Evolutionary conservation across 2,113 vertebrate species (phyloP), one percentile per base, ranked within the genome.

Genomic region (Centrocercus urophasianus): DNA sequence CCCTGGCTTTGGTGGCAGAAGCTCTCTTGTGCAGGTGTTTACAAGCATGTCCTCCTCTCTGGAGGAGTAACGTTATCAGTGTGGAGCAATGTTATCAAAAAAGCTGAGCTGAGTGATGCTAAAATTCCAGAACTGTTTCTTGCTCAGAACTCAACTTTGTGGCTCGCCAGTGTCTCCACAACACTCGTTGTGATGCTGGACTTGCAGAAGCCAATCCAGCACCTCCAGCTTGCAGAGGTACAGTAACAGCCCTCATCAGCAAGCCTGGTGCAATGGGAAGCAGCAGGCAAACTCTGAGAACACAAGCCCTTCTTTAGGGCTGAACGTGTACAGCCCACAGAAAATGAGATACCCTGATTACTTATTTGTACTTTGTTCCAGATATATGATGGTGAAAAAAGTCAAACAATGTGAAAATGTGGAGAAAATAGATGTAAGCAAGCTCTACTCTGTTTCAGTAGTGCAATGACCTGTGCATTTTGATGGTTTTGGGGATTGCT

Each of bases 191-290:
- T 28, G 56, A 17, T 13, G 8, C 12, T 50, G 28, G 34, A 65
- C 32, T 73, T 67, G 48, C 57, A 85, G 30, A 79, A 67, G 52
- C 34, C 4, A 13, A 20, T 82, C 38, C 40, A 78, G 8, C 28
- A n/a, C 17, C 11, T 83, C 25, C 14, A 76, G 18, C 8, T 73
- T 52, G 50, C 3, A 34, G 25, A 72, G 63, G 64, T 72, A 50
- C 40, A 20, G 9, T 11, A 75, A 66, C n/a, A 13, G 47, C 30
- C 56, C 71, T 71, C 50, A 24, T 28, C 38, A 38, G 24, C 36
- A 74, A 57, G 34, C 3, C 8, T 70, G 2, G 0, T 25, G 18
- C 5, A 28, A 13, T 21, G 8, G 12, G 60, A 45, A 24, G 12
- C 73, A 69, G 38, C 15, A 77, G 61, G 38, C 8, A 32, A 40